A percentile compares a stretch with the other conserved stretches of the same genome.
phyloP scores from a whole-genome alignment of 2,797 vertebrate genomes.

The Podargus strigoides region DNA sequence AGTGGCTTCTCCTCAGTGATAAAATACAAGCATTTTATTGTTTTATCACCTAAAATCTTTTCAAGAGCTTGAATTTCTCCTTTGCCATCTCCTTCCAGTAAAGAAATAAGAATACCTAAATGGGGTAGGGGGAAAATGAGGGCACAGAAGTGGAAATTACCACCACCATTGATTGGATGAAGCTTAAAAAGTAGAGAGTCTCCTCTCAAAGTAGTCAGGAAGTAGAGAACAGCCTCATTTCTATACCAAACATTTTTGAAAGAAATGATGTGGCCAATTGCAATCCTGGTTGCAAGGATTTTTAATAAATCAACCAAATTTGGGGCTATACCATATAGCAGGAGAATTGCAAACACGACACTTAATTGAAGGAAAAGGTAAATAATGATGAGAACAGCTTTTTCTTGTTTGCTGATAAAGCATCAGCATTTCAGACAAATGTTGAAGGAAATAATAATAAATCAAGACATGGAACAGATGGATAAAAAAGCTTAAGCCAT shows the following conservation, averaged over 20 bases:
- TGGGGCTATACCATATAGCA: background rate
- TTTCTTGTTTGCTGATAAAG: constrained; percentile 5
- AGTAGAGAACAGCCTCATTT: background rate
- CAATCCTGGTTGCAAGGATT: background rate
- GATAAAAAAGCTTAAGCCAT: background rate
- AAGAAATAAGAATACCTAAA: background rate
- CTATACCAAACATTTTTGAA: background rate
- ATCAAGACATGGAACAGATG: background rate
- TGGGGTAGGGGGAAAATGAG: background rate
- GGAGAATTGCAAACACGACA: background rate
- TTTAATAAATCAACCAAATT: background rate
- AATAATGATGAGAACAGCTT: background rate
- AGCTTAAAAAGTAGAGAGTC: background rate
- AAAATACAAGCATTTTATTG: background rate
- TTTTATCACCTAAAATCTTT: background rate
- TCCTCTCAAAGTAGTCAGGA: background rate
- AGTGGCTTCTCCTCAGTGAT: background rate
- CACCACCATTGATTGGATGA: background rate
- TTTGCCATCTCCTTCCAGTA: background rate
- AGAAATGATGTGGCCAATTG: background rate
- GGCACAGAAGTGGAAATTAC: background rate
- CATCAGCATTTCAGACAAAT: background rate
- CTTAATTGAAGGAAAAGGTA: background rate
- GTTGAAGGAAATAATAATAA: background rate
- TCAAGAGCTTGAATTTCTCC: background rate